Percentiles rank a stretch among this genome's conserved stretches.
phyloP scores from a whole-genome alignment of 23 tunicate species.

The Ascidia mentula region DNA sequence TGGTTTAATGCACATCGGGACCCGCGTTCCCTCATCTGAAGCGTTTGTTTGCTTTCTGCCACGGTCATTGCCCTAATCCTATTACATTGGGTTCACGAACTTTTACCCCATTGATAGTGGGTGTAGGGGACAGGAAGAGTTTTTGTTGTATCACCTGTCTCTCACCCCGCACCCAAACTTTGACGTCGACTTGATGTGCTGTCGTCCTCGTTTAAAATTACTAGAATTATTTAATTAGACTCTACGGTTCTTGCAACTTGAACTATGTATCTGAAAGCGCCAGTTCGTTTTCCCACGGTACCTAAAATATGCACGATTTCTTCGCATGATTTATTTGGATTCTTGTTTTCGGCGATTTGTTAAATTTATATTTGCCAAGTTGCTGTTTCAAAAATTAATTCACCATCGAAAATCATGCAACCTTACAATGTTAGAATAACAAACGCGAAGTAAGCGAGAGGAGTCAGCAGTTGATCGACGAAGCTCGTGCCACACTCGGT shows the following conservation, averaged over 20 bases:
- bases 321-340: no score
- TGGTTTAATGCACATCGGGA: no score
- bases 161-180: background rate
- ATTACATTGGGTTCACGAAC: constrained; percentile 4
- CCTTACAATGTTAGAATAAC: constrained; percentile 11
- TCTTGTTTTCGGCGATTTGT: no score
- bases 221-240: background rate
- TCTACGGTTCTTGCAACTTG: background rate
- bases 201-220: background rate
- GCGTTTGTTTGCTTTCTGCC: constrained; percentile 9
- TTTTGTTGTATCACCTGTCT: background rate
- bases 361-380: no score
- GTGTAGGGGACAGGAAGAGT: background rate
- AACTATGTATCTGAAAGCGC: background rate
- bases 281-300: background rate
- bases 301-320: background rate
- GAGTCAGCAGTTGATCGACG: constrained; percentile 48
- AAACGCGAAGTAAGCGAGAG: constrained; percentile 41
- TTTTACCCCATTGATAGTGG: background rate
- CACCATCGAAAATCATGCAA: no score
- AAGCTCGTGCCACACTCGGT: constrained; percentile 49
- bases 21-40: background rate
- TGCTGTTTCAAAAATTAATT: no score
- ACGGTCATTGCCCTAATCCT: constrained; percentile 11
- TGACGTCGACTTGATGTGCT: background rate